phyloP scores from a whole-genome alignment of 2,113 vertebrate genomes.

The Pogonocichla stellata region DNA sequence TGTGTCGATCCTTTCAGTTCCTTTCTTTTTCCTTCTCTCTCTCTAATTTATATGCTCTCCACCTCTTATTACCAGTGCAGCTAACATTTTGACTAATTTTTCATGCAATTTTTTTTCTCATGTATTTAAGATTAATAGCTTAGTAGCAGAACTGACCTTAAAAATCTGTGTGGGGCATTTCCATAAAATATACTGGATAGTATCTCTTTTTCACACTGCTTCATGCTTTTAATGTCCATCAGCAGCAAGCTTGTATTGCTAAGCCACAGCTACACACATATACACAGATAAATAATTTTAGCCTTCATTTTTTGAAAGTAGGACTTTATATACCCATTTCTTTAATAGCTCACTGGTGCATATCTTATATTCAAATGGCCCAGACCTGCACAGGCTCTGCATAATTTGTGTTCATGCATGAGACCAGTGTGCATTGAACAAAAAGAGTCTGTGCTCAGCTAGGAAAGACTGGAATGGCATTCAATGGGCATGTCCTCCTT shows the following conservation, averaged over 20 bases:
- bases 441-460: neutral
- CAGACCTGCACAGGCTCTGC: neutral
- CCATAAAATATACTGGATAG: neutral
- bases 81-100: slow-evolving; percentile 5
- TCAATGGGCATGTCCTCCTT: neutral
- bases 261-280: neutral
- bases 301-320: neutral
- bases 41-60: neutral
- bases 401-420: rapidly evolving
- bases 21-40: neutral
- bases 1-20: neutral
- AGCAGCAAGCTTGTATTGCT: neutral
- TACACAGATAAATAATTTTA: neutral
- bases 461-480: neutral
- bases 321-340: neutral
- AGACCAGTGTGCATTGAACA: neutral
- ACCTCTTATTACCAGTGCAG: neutral
- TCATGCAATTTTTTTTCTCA: neutral
- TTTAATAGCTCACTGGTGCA: neutral
- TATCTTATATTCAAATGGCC: neutral
- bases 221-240: neutral
- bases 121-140: neutral
- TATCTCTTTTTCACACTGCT: neutral
- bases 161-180: neutral
- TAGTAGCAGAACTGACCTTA: neutral